These are phyloP conservation scores for Amphimallon solstitiale DNA, from an alignment of 2,888 invertebrate species.

Conservation along the genomic window DNA sequence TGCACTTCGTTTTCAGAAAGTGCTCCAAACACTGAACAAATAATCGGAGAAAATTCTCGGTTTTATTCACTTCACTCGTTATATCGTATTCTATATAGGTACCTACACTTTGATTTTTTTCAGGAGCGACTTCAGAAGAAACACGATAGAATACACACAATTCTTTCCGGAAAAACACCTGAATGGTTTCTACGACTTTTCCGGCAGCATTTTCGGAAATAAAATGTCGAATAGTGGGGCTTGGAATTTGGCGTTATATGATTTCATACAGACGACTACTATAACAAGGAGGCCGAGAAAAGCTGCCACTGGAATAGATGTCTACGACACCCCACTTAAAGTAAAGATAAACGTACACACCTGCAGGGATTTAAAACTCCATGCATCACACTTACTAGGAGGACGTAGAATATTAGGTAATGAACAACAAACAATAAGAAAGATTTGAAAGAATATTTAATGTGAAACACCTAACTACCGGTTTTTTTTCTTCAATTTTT, in stretches of 20 bases:
- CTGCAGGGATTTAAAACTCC: constrained; percentile 81
- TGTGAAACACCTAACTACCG: too few relatives aligned
- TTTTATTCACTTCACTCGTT: too few relatives aligned
- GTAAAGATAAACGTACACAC: constrained; percentile 79
- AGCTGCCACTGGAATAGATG: constrained; percentile 52
- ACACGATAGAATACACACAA: constrained; percentile 79
- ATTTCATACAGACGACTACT: constrained; percentile 73
- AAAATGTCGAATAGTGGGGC: constrained; percentile 72
- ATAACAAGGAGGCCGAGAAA: constrained; percentile 67
- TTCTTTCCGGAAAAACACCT: constrained; percentile 84
- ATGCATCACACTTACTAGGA: constrained; percentile 77
- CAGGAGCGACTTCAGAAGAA: constrained; percentile 73
- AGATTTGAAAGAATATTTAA: too few relatives aligned
- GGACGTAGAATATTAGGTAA: constrained; percentile 74
- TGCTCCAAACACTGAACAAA: too few relatives aligned
- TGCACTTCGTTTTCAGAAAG: too few relatives aligned
- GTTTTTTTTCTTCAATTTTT: too few relatives aligned
- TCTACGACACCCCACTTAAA: constrained; percentile 62
- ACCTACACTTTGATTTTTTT: constrained; percentile 46
- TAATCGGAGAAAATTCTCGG: too few relatives aligned
- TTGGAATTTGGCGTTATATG: constrained; percentile 80
- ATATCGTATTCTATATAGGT: too few relatives aligned
- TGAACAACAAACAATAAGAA: too few relatives aligned
- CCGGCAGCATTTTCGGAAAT: constrained; percentile 71
- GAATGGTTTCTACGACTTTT: constrained; percentile 74